A percentile compares a stretch with the other conserved stretches of the same genome.
Conservation (phyloP, 2,888 invertebrate genomes). For the Rhodophaea formosa region DNA sequence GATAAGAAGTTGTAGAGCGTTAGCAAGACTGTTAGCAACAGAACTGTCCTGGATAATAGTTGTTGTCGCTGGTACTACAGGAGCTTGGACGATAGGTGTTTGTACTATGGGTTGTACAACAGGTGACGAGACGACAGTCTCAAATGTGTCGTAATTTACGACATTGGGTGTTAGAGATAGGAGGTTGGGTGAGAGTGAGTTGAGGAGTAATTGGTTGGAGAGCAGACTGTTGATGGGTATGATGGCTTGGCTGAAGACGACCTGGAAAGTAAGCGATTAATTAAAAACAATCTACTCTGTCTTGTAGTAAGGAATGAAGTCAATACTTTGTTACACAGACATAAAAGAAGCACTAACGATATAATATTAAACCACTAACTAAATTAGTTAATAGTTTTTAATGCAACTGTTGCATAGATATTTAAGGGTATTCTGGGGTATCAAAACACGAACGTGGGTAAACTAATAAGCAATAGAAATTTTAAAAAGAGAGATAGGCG, state of each 20-base stretch:
- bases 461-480: too few species aligned
- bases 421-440: too few species aligned
- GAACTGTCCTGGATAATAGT: slow-evolving; percentile 59
- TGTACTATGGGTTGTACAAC: background rate
- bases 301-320: too few species aligned
- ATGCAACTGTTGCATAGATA: too few species aligned
- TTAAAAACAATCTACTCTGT: too few species aligned
- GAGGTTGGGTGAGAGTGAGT: slow-evolving; percentile 39
- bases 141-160: slow-evolving; percentile 18
- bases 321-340: too few species aligned
- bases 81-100: background rate
- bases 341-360: too few species aligned
- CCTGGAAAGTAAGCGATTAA: slow-evolving; percentile 38
- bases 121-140: slow-evolving; percentile 1
- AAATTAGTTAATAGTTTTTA: too few species aligned
- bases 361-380: too few species aligned
- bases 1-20: slow-evolving; percentile 60
- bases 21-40: slow-evolving; percentile 63
- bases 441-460: too few species aligned
- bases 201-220: background rate
- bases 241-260: slow-evolving; percentile 41
- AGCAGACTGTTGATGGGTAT: slow-evolving; percentile 36
- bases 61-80: slow-evolving; percentile 27
- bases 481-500: too few species aligned
- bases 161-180: slow-evolving; percentile 36